These are phyloP conservation scores for Irena cyanogastra DNA, from an alignment of 2,113 vertebrate species.

Conservation along the genomic window DNA sequence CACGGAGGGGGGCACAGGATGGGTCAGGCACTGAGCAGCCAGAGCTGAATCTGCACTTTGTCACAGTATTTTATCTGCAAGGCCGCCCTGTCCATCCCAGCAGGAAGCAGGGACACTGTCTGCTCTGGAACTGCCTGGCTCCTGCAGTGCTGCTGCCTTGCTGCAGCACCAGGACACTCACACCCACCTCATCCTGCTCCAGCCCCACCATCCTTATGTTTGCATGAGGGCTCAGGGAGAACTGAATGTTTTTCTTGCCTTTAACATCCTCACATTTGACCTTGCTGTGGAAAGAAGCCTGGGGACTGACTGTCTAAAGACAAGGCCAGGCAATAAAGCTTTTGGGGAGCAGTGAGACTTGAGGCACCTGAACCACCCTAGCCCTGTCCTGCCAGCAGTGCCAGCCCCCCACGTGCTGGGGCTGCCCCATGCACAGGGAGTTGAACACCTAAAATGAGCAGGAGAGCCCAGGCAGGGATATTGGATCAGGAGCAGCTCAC, in stretches of 20 bases:
- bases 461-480: neutral
- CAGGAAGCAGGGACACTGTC: neutral
- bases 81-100: neutral
- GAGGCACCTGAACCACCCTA: neutral
- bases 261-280: neutral
- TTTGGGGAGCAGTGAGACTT: neutral
- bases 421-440: fast-evolving
- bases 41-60: neutral
- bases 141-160: neutral
- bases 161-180: neutral
- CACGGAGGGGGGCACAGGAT: neutral
- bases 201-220: fast-evolving
- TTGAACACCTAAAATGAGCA: fast-evolving
- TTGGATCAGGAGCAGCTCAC: neutral
- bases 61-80: neutral
- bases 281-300: neutral
- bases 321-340: neutral
- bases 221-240: neutral
- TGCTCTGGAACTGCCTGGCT: neutral
- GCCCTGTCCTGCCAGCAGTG: neutral
- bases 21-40: neutral
- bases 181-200: neutral
- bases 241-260: neutral
- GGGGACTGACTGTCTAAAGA: neutral
- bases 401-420: neutral